Percentiles rank a stretch among this genome's conserved stretches.
Evolutionary conservation across 2,797 vertebrate genomes (phyloP).

Genomic region (Cossypha dichroa): DNA sequence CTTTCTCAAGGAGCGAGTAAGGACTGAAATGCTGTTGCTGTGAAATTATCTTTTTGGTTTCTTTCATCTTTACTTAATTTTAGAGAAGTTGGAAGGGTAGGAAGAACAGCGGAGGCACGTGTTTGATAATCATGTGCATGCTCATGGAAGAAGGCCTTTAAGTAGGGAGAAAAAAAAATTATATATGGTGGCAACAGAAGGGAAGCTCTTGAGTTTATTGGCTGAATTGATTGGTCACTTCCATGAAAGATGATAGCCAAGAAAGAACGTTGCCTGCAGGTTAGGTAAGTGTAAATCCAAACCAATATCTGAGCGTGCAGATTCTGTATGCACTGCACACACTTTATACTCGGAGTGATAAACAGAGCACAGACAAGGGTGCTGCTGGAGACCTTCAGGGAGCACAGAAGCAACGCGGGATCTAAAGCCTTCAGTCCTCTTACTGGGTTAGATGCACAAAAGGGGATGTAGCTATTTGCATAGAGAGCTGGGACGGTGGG

Average conservation of each 20-base stretch:
- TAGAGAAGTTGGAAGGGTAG: not conserved
- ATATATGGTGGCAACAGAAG: not conserved
- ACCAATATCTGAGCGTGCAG: not conserved
- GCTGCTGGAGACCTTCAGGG: not conserved
- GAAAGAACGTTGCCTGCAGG: not conserved
- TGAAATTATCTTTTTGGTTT: not conserved
- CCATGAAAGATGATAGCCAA: not conserved
- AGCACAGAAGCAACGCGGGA: not conserved
- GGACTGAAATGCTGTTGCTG: not conserved
- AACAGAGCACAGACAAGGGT: not conserved
- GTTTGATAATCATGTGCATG: not conserved
- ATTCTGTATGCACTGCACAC: rapidly evolving
- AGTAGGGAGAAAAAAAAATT: not conserved
- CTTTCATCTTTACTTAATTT: not conserved
- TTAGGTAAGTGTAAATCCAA: not conserved
- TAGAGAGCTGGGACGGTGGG: not conserved
- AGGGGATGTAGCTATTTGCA: not conserved
- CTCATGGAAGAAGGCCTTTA: not conserved
- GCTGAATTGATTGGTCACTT: not conserved
- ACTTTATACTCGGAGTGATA: not conserved
- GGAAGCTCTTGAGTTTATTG: not conserved
- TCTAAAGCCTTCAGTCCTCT: not conserved
- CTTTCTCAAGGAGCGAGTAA: not conserved
- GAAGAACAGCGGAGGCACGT: not conserved
- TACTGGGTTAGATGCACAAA: not conserved